Evolutionary conservation across 2,888 invertebrate species (phyloP).

Genomic region (Argyra leucocephala): DNA sequence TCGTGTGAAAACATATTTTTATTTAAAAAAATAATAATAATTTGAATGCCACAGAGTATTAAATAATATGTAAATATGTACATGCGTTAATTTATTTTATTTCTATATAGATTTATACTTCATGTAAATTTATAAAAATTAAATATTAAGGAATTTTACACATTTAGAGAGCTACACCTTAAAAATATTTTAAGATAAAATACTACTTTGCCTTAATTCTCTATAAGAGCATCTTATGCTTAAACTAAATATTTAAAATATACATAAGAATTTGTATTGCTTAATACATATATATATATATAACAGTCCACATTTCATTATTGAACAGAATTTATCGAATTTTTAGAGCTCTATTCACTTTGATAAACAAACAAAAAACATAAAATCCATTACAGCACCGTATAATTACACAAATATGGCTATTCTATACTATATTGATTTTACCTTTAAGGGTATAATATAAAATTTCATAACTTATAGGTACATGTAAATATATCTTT

Average conservation of each 20-base stretch:
- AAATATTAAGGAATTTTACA: too few relatives aligned
- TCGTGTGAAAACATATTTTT: too few relatives aligned
- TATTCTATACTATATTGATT: not conserved
- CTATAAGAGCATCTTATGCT: too few relatives aligned
- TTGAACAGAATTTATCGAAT: not conserved
- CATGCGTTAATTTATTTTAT: too few relatives aligned
- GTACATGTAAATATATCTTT: not conserved
- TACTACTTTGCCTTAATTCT: too few relatives aligned
- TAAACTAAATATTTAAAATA: not conserved
- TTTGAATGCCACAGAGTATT: too few relatives aligned
- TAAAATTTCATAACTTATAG: not conserved
- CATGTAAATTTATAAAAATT: too few relatives aligned
- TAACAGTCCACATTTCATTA: not conserved
- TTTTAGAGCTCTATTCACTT: not conserved
- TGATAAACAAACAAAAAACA: not conserved
- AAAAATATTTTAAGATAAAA: too few relatives aligned
- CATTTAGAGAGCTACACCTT: too few relatives aligned
- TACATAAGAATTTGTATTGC: slow-evolving; percentile 1
- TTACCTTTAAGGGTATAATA: not conserved
- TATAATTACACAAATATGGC: not conserved
- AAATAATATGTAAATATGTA: too few relatives aligned
- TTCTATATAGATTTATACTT: too few relatives aligned
- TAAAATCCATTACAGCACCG: not conserved
- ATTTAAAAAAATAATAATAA: too few relatives aligned
- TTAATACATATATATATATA: not conserved